phyloP scores from a whole-genome alignment of 2,113 vertebrate species.

The Orycteropus afer region DNA sequence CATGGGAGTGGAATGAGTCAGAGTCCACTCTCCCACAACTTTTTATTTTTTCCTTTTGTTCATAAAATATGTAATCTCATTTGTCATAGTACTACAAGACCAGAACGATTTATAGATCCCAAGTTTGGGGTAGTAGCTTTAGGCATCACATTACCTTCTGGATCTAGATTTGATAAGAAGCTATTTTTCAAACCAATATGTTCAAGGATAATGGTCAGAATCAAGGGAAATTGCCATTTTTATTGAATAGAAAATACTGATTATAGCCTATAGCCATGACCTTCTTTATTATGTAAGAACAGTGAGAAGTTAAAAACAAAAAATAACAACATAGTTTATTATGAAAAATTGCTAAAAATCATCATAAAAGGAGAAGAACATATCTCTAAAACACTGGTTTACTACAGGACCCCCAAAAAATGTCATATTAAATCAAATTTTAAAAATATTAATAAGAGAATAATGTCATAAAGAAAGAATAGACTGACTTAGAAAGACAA shows the following conservation, averaged over 20 bases:
- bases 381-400: neutral
- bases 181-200: neutral
- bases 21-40: neutral
- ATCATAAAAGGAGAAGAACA: neutral
- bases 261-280: neutral
- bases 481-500: neutral
- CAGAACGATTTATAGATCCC: neutral
- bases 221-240: neutral
- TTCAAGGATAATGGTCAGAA: neutral
- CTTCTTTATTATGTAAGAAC: constrained; percentile 12
- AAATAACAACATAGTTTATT: neutral
- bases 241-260: neutral
- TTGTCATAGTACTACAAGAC: neutral
- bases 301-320: neutral
- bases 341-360: constrained; percentile 18
- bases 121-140: neutral
- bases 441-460: constrained; percentile 35
- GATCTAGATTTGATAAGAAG: neutral
- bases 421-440: constrained; percentile 53
- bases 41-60: neutral
- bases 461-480: constrained; percentile 36
- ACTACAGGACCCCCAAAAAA: neutral
- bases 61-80: neutral
- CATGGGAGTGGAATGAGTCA: neutral
- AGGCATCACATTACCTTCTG: neutral